Base-by-base conservation (phyloP, 2,797 vertebrate genomes). In the Dicrostonyx torquatus region DNA sequence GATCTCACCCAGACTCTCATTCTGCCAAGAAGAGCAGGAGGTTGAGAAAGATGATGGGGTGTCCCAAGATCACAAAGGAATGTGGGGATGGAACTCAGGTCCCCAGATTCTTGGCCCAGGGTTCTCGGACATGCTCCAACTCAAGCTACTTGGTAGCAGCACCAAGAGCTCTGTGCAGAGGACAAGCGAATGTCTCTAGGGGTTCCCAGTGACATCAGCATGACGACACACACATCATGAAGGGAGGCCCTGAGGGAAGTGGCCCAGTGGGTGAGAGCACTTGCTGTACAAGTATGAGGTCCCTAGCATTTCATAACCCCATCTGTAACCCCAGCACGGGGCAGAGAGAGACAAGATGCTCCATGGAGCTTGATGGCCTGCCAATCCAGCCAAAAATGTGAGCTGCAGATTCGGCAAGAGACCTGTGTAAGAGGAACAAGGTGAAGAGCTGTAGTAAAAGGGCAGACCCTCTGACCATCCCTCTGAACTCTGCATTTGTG, bases 161-260 rank as follows among this genome's bases (percentile, higher is more conserved):
- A 29, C 15, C 26, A 60, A 60, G 12, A 53, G 55, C 2, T 2
- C 43, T 18, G 2, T n/a, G 72, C 17, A 29, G 37, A 83, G 26
- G 24, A 18, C 26, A 73, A 34, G 85, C 7, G 64, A 50, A 4
- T 18, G 34, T 75, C 31, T 31, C 1, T 10, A 26, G 11, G 40
- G 20, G 68, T 45, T 8, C 40, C 53, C 5, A 64, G 50, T 0
- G 5, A 82, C 8, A 7, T 31, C 48, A 6, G 1, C 9, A 31
- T 86, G 15, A 48, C 29, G 2, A 0, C 0, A 0, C 14, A 17
- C 15, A 6, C 2, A 10, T 15, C 64, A 12, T 10, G n/a, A 73
- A 13, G n/a, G 45, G 82, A 78, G 77, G 22, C 24, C 3, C n/a
- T 31, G 60, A 68, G 50, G 45, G 70, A 91, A 48, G 29, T 24